A percentile compares a stretch with the other conserved stretches of the same genome.
These are phyloP conservation scores for Nanorana parkeri DNA, from an alignment of 2,113 vertebrate species.

Conservation along the genomic window DNA sequence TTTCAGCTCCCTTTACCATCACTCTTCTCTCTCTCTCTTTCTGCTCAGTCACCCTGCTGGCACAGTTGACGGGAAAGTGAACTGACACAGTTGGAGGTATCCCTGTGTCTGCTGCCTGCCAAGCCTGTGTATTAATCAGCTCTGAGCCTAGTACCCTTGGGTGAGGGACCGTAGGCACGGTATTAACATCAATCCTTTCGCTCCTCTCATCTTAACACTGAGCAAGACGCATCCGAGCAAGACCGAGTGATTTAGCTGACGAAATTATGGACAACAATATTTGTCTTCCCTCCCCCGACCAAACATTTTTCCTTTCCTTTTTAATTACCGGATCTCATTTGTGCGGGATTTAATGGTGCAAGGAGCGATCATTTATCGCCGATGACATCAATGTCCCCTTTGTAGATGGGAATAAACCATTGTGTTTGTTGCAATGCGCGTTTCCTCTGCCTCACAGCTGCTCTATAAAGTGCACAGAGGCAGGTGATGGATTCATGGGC, in stretches of 20 bases:
- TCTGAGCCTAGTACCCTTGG: conserved; percentile 61
- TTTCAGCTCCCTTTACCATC: conserved; percentile 33
- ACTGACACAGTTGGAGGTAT: conserved; percentile 62
- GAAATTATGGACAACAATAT: conserved; percentile 47
- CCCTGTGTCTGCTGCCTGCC: conserved; percentile 58
- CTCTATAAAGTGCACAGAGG: neutral
- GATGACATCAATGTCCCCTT: conserved; percentile 16
- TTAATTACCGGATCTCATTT: conserved; percentile 50
- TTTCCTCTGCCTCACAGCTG: neutral
- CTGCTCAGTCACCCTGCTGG: conserved; percentile 50
- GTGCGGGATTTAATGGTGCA: conserved; percentile 35
- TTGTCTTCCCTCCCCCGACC: conserved; percentile 25
- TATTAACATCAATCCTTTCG: conserved; percentile 62
- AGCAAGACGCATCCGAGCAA: conserved; percentile 38
- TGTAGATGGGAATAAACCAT: conserved; percentile 2
- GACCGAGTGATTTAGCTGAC: conserved; percentile 33
- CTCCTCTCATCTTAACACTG: conserved; percentile 47
- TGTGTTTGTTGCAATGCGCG: neutral
- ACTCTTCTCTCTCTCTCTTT: conserved; percentile 36
- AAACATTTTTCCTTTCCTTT: conserved; percentile 24
- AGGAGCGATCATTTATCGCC: conserved; percentile 12
- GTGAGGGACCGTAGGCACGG: conserved; percentile 61
- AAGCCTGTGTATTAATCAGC: conserved; percentile 65
- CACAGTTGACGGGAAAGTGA: conserved; percentile 50
- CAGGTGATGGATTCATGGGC: neutral